Evolutionary conservation across 2,888 invertebrate species (phyloP).

Genomic region (Aspidapion aeneum): DNA sequence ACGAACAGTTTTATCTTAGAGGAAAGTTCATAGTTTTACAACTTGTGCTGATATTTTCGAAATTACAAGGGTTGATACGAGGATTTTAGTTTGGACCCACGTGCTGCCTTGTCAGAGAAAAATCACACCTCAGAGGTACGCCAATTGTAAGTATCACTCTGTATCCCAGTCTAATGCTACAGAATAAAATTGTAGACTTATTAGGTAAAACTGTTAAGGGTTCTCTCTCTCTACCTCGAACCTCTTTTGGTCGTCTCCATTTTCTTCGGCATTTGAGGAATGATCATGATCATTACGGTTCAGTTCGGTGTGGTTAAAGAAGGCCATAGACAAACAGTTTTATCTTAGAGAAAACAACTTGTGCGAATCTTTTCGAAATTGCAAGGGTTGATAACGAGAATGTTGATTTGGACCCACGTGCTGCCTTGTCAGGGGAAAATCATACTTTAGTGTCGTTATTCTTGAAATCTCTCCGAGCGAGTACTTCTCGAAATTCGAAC

Average conservation of each 20-base stretch:
- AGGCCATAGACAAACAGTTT: conserved; percentile 45
- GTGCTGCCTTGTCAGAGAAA: conserved; percentile 61
- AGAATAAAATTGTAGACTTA: not conserved
- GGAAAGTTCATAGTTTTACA: conserved; percentile 59
- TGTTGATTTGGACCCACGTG: conserved; percentile 52
- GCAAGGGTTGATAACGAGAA: conserved; percentile 59
- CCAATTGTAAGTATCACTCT: conserved; percentile 60
- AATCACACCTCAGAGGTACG: conserved; percentile 62
- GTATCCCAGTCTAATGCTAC: too few relatives aligned
- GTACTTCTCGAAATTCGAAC: too few relatives aligned
- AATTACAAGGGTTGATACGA: conserved; percentile 62
- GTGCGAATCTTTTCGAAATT: conserved; percentile 65
- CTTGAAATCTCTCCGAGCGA: too few relatives aligned
- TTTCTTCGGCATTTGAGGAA: conserved; percentile 55
- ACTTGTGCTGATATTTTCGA: conserved; percentile 62
- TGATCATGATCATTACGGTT: conserved; percentile 60
- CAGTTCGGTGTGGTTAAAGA: too few relatives aligned
- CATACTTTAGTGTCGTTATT: too few relatives aligned
- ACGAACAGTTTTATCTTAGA: conserved; percentile 45
- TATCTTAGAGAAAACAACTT: conserved; percentile 55
- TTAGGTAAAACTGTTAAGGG: not conserved
- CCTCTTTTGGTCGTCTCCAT: conserved; percentile 6
- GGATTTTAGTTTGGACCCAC: conserved; percentile 53
- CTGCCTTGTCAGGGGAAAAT: conserved; percentile 63
- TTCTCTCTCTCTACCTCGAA: too few relatives aligned